A percentile compares a stretch with the other conserved stretches of the same genome.
phyloP scores from a whole-genome alignment of 2,888 invertebrate genomes.

The Lycocerus yunnanus region DNA sequence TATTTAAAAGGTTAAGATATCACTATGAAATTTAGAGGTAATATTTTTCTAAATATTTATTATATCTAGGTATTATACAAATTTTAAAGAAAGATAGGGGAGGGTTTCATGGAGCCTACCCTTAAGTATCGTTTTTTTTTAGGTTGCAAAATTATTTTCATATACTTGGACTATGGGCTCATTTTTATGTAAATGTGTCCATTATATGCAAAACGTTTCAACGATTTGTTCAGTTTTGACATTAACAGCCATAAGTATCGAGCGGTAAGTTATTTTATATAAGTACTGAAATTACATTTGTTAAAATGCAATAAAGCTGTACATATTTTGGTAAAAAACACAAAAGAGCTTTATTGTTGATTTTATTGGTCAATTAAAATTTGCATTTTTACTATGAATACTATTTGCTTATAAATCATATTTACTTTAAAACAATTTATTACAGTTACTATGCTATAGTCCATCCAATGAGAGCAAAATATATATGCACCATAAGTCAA shows the following conservation, averaged over 20 bases:
- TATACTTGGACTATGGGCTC: constrained; percentile 71
- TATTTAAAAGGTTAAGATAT: too few species aligned
- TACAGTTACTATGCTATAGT: constrained; percentile 72
- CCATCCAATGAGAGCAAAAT: constrained; percentile 71
- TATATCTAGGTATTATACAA: too few species aligned
- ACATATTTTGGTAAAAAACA: not conserved
- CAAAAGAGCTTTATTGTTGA: not conserved
- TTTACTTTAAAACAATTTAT: constrained; percentile 23
- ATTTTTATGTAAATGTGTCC: constrained; percentile 69
- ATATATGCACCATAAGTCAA: constrained; percentile 69
- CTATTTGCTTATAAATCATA: not conserved
- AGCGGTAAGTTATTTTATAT: constrained; percentile 61
- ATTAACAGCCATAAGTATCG: constrained; percentile 72
- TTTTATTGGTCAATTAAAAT: not conserved
- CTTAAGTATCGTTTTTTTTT: constrained; percentile 40
- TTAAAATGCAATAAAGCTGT: not conserved
- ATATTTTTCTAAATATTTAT: too few species aligned
- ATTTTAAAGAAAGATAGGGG: too few species aligned
- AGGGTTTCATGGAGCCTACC: too few species aligned
- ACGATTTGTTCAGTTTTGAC: constrained; percentile 74
- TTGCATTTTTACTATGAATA: not conserved
- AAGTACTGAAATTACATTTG: not conserved
- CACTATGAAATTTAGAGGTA: too few species aligned
- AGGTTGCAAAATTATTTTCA: constrained; percentile 70
- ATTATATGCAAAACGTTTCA: constrained; percentile 74